Percentiles rank a stretch among this genome's conserved stretches.
Conservation (phyloP, 92 coral and sea anemone species). For the Micromussa lordhowensis region DNA sequence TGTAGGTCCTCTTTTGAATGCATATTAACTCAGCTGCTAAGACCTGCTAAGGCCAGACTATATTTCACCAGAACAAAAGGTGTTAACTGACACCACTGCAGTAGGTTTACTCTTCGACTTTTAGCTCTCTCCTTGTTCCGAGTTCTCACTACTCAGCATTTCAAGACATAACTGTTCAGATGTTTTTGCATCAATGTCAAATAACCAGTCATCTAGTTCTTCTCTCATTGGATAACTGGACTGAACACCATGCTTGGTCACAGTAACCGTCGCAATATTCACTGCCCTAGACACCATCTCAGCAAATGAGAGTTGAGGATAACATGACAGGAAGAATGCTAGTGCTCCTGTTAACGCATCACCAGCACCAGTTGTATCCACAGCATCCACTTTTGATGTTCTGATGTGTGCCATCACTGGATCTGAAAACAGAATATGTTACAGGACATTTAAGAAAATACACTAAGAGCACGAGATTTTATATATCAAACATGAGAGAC, state of each 20-base stretch:
- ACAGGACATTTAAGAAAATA: too few species aligned
- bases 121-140: not conserved
- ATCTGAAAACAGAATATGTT: constrained; percentile 25
- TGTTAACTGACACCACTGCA: not conserved
- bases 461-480: too few species aligned
- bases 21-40: too few species aligned
- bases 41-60: not conserved
- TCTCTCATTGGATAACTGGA: constrained; percentile 83
- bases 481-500: too few species aligned
- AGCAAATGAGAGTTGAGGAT: constrained; percentile 77
- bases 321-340: constrained; percentile 83
- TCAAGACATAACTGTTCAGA: constrained; percentile 24
- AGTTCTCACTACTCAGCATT: not conserved
- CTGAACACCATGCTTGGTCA: constrained; percentile 85
- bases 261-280: constrained; percentile 84
- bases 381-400: constrained; percentile 70
- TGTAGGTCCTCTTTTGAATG: too few species aligned
- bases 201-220: constrained; percentile 66
- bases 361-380: constrained; percentile 96
- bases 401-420: constrained; percentile 55
- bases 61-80: not conserved
- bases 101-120: not conserved
- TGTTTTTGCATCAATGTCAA: constrained; percentile 33
- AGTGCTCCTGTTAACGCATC: constrained; percentile 85
- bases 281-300: constrained; percentile 84